These are phyloP conservation scores for Equus przewalskii DNA, from an alignment of 2,113 vertebrate genomes.

Conservation along the genomic window DNA sequence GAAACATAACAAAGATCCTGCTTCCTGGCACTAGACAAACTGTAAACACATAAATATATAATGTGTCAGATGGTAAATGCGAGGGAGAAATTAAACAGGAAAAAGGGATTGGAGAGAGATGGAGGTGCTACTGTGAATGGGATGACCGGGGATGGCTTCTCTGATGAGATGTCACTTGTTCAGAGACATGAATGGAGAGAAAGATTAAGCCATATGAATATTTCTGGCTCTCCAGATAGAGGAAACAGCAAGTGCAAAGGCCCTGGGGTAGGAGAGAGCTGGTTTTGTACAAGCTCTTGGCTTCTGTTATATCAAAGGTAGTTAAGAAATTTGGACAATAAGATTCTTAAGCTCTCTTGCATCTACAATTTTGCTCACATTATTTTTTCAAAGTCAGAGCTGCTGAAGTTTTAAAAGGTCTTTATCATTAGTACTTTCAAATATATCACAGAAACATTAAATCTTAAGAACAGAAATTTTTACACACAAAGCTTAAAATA, in stretches of 20 bases:
- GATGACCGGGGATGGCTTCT: background rate
- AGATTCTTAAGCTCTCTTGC: background rate
- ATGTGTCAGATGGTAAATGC: background rate
- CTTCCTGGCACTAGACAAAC: background rate
- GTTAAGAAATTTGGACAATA: background rate
- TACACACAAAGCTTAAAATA: slow-evolving; percentile 44
- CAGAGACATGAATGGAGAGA: background rate
- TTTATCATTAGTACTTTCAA: slow-evolving; percentile 42
- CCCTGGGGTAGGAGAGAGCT: background rate
- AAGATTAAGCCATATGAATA: background rate
- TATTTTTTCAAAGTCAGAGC: background rate
- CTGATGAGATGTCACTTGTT: background rate
- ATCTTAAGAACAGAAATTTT: slow-evolving; percentile 27
- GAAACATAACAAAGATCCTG: background rate
- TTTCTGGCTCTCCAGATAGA: background rate
- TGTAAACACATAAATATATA: background rate
- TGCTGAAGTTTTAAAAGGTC: slow-evolving; percentile 49
- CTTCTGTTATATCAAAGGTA: background rate
- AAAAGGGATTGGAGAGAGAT: background rate
- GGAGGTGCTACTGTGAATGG: background rate
- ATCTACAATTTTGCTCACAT: background rate
- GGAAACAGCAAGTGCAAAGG: background rate
- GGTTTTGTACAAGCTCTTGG: background rate
- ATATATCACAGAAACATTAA: slow-evolving; percentile 46
- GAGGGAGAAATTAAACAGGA: background rate